phyloP scores from a whole-genome alignment of 1,140 invertebrate species.

The Camponotus pennsylvanicus region DNA sequence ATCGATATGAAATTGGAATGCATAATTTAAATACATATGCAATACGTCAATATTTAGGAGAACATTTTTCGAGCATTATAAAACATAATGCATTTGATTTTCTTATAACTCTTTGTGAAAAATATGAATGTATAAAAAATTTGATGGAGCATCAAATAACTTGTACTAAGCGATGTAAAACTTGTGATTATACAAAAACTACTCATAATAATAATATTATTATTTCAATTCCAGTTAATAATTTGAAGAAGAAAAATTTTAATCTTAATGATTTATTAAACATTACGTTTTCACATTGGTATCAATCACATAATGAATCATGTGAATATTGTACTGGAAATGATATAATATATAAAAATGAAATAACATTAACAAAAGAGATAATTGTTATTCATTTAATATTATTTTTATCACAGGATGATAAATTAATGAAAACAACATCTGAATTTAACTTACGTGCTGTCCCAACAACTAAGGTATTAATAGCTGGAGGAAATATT shows the following conservation, averaged over 20 bases:
- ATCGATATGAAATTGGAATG: conserved; percentile 1
- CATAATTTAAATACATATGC: neutral
- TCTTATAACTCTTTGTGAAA: neutral
- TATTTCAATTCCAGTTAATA: neutral
- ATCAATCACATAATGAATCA: too few species aligned
- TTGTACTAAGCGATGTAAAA: neutral
- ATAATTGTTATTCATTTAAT: too few species aligned
- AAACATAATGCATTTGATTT: neutral
- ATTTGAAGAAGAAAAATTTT: neutral
- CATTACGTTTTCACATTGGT: too few species aligned
- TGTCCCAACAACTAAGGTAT: too few species aligned
- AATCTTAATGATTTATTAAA: conserved; percentile 5
- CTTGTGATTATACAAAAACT: neutral
- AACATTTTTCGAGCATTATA: neutral
- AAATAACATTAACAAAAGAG: too few species aligned
- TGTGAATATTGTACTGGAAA: too few species aligned
- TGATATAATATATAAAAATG: too few species aligned
- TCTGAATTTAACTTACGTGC: too few species aligned
- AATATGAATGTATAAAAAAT: neutral
- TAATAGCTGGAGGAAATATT: too few species aligned
- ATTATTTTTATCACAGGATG: too few species aligned
- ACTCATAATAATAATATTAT: neutral
- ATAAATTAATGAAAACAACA: too few species aligned
- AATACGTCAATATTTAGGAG: conserved; percentile 4
- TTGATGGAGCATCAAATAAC: neutral